Evolutionary conservation across 2,113 vertebrate genomes (phyloP).

Genomic region (Raja brachyura): DNA sequence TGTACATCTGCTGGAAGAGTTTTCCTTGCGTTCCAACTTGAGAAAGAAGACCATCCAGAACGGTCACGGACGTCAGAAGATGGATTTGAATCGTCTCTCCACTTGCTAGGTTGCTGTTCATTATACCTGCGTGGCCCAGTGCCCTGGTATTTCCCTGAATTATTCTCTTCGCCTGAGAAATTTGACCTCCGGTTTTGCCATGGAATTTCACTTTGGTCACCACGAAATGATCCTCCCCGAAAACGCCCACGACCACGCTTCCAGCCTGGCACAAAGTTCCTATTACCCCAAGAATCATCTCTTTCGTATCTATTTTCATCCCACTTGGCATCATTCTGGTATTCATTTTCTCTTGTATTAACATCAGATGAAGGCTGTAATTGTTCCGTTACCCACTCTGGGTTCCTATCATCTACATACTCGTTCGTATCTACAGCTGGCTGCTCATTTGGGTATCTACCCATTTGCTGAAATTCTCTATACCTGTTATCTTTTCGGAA

Average conservation of each 20-base stretch:
- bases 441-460: slow-evolving; percentile 56
- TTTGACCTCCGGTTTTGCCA: slow-evolving; percentile 72
- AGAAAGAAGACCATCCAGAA: slow-evolving; percentile 92
- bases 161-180: slow-evolving; percentile 77
- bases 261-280: slow-evolving; percentile 62
- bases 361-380: slow-evolving; percentile 60
- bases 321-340: slow-evolving; percentile 58
- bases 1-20: slow-evolving; percentile 92
- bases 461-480: slow-evolving; percentile 62
- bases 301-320: slow-evolving; percentile 67
- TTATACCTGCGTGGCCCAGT: slow-evolving; percentile 63
- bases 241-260: slow-evolving; percentile 59
- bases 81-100: slow-evolving; percentile 68
- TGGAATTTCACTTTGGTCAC: slow-evolving; percentile 68
- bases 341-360: slow-evolving; percentile 63
- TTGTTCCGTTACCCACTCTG: slow-evolving; percentile 83
- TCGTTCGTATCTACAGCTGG: slow-evolving; percentile 56
- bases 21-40: slow-evolving; percentile 91
- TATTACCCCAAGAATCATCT: slow-evolving; percentile 60
- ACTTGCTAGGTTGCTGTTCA: slow-evolving; percentile 70
- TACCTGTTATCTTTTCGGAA: slow-evolving; percentile 58
- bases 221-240: slow-evolving; percentile 58
- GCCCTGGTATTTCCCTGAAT: slow-evolving; percentile 66
- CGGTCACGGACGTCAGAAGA: slow-evolving; percentile 71
- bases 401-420: slow-evolving; percentile 64